These are phyloP conservation scores for Lordiphosa stackelbergi DNA, from an alignment of 1,140 invertebrate species.

Conservation along the genomic window DNA sequence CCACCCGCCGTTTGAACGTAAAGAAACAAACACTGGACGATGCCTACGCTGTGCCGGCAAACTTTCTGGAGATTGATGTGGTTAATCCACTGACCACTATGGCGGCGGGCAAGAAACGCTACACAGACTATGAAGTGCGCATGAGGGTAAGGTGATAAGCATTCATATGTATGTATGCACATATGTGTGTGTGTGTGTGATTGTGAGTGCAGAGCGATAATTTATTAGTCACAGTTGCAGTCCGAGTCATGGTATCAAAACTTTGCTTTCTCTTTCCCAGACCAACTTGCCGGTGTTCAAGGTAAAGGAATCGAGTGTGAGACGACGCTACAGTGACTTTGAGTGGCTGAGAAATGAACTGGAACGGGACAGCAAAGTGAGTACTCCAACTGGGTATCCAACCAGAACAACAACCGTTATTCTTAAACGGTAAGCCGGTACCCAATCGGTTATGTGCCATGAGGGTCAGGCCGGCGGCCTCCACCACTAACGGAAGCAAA, in stretches of 20 bases:
- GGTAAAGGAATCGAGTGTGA: conserved; percentile 98
- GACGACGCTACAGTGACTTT: conserved; percentile 99
- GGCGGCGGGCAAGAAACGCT: conserved; percentile 97
- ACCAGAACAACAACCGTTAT: no score
- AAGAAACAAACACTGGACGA: conserved; percentile 99
- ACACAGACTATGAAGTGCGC: conserved; percentile 99
- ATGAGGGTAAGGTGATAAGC: conserved; percentile 89
- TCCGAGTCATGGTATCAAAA: conserved; percentile 28
- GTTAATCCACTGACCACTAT: conserved; percentile 97
- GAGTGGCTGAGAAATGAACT: conserved; percentile 99
- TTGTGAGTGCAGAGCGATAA: conserved; percentile 41
- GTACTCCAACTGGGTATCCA: background rate
- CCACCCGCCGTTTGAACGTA: conserved; percentile 93
- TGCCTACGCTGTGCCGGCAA: conserved; percentile 99
- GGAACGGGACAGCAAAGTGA: conserved; percentile 98
- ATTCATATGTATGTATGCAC: conserved; percentile 5
- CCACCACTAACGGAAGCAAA: no score
- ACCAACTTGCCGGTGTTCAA: conserved; percentile 99
- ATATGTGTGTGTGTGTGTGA: conserved; percentile 14
- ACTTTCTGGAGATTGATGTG: conserved; percentile 99
- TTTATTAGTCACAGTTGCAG: conserved; percentile 63
- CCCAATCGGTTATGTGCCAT: no score
- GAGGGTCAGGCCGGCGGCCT: no score
- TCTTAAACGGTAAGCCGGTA: no score
- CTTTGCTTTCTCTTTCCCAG: conserved; percentile 82